These are phyloP conservation scores for Magallana angulata DNA, from an alignment of 1,140 invertebrate species.

Conservation along the genomic window DNA sequence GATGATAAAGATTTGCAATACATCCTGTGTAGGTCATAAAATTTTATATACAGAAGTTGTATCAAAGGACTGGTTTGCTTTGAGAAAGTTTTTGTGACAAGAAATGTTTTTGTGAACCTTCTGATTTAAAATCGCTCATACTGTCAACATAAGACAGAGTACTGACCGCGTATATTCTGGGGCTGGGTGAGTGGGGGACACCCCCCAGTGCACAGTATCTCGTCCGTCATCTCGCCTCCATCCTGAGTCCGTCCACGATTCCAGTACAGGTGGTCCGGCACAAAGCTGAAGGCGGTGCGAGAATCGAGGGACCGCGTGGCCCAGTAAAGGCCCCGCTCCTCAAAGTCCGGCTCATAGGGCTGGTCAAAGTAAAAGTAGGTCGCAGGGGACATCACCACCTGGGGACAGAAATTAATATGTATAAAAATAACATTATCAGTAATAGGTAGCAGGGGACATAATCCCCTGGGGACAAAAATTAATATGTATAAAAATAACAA, in stretches of 20 bases:
- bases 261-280: conserved; percentile 65
- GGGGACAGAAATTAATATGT: no score
- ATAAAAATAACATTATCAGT: no score
- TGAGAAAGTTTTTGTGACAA: no score
- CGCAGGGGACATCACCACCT: conserved; percentile 47
- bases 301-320: conserved; percentile 69
- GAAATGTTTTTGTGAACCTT: no score
- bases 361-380: conserved; percentile 76
- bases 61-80: no score
- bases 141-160: no score
- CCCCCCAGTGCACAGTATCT: neutral
- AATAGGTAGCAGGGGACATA: neutral
- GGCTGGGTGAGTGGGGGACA: neutral
- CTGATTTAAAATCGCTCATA: no score
- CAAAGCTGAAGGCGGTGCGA: conserved; percentile 53
- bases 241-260: conserved; percentile 57
- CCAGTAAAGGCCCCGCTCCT: conserved; percentile 76
- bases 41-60: no score
- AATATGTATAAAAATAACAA: no score
- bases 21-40: no score
- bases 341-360: conserved; percentile 75
- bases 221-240: neutral
- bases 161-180: conserved; percentile 41
- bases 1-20: no score
- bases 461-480: neutral